Percentiles rank a stretch among this genome's conserved stretches.
Conservation (phyloP, 2,888 invertebrate genomes). For the Globia sparganii region DNA sequence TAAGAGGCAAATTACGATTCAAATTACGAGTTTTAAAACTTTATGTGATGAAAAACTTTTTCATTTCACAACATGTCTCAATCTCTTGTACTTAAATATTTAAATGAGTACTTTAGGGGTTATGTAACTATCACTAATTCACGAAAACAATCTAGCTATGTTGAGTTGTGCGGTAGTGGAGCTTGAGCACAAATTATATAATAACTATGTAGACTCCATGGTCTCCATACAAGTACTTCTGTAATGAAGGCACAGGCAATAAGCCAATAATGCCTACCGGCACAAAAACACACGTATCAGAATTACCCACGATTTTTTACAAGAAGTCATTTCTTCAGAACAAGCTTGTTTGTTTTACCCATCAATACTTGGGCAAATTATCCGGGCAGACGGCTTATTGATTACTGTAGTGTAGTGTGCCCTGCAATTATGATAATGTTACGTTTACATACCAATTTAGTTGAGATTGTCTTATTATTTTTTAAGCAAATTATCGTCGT, state of each 20-base stretch:
- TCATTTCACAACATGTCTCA: background rate
- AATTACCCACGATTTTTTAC: conserved; percentile 54
- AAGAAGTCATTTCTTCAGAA: conserved; percentile 52
- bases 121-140: background rate
- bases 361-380: conserved; percentile 76
- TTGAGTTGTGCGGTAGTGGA: background rate
- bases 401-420: conserved; percentile 64
- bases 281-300: conserved; percentile 50
- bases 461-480: conserved; percentile 71
- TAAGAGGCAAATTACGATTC: background rate
- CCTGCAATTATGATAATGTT: conserved; percentile 81
- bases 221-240: conserved; percentile 8
- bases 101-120: background rate
- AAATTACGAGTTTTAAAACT: background rate
- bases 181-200: conserved; percentile 16
- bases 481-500: conserved; percentile 65
- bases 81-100: background rate
- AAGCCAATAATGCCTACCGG: conserved; percentile 46
- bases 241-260: conserved; percentile 26
- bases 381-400: conserved; percentile 66
- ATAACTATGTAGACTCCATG: background rate
- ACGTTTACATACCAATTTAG: conserved; percentile 82
- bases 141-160: background rate
- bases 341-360: conserved; percentile 78
- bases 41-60: background rate